Conservation (phyloP, 2,888 invertebrate species). For the Cephonodes hylas region DNA sequence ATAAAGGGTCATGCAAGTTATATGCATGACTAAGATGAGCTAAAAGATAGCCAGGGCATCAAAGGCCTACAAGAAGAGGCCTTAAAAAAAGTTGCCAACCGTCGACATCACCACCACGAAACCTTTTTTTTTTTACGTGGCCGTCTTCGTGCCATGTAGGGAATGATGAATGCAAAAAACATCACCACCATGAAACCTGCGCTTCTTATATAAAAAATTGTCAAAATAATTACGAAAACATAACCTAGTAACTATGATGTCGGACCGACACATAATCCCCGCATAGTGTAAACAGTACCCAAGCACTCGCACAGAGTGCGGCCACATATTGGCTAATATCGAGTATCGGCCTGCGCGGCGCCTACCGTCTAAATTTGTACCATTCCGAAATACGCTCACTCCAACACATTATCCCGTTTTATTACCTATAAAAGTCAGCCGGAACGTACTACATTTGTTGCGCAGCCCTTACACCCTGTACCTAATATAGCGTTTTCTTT, state of each 20-base stretch:
- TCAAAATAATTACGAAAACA: background rate
- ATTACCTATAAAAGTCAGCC: constrained; percentile 79
- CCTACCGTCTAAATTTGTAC: constrained; percentile 76
- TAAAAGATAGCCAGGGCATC: too few species aligned
- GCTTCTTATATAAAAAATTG: background rate
- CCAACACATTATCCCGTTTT: constrained; percentile 78
- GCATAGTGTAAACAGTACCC: constrained; percentile 23
- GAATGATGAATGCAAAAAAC: too few species aligned
- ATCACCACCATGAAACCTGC: too few species aligned
- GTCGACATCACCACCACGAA: too few species aligned
- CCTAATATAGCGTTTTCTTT: constrained; percentile 73
- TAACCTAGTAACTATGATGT: constrained; percentile 2
- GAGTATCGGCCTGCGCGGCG: constrained; percentile 52
- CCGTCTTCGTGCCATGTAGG: too few species aligned
- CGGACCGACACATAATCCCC: constrained; percentile 15
- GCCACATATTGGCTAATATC: constrained; percentile 64
- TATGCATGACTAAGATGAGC: too few species aligned
- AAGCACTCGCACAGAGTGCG: constrained; percentile 37
- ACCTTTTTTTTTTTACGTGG: too few species aligned
- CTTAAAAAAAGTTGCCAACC: too few species aligned
- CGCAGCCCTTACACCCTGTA: constrained; percentile 74
- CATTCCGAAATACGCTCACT: constrained; percentile 77
- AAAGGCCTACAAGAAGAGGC: too few species aligned
- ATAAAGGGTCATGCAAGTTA: too few species aligned
- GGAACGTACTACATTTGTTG: constrained; percentile 76